Percentiles rank a stretch among this genome's conserved stretches.
Conservation (phyloP, 2,113 vertebrate species). For the Platichthys flesus region DNA sequence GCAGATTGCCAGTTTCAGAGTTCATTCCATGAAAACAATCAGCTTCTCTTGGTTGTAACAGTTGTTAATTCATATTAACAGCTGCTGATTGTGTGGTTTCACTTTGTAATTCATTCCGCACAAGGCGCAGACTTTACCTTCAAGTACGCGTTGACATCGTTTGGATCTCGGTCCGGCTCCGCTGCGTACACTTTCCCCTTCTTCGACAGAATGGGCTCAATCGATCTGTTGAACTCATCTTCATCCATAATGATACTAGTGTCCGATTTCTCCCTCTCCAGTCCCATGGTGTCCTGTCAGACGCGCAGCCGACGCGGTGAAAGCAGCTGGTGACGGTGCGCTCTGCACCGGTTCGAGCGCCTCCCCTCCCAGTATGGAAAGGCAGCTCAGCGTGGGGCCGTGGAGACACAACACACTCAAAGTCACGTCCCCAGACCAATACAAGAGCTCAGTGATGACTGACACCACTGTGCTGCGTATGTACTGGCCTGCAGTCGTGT, state of each 20-base stretch:
- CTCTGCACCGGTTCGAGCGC: slow-evolving; percentile 35
- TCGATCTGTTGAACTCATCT: slow-evolving; percentile 84
- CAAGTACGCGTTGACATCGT: slow-evolving; percentile 85
- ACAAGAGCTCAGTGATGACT: slow-evolving; percentile 29
- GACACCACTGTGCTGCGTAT: neutral
- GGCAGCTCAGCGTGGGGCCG: slow-evolving; percentile 42
- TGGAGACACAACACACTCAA: slow-evolving; percentile 51
- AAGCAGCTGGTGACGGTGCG: slow-evolving; percentile 39
- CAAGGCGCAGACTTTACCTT: slow-evolving; percentile 79
- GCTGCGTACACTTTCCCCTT: slow-evolving; percentile 67
- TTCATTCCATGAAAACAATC: neutral
- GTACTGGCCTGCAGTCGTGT: slow-evolving; percentile 10
- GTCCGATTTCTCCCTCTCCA: slow-evolving; percentile 89
- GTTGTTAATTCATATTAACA: neutral
- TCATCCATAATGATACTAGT: slow-evolving; percentile 88
- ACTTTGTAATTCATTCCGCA: neutral
- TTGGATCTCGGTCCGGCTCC: slow-evolving; percentile 83
- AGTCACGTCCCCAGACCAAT: slow-evolving; percentile 28
- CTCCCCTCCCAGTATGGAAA: slow-evolving; percentile 69
- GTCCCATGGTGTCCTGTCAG: slow-evolving; percentile 81
- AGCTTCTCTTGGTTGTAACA: neutral
- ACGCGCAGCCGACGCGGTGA: slow-evolving; percentile 8
- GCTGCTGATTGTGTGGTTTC: slow-evolving; percentile 11
- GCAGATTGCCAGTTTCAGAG: neutral
- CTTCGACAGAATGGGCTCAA: slow-evolving; percentile 79